Evolutionary conservation across 1,140 invertebrate species (phyloP).

Genomic region (Thaumetopoea pityocampa): DNA sequence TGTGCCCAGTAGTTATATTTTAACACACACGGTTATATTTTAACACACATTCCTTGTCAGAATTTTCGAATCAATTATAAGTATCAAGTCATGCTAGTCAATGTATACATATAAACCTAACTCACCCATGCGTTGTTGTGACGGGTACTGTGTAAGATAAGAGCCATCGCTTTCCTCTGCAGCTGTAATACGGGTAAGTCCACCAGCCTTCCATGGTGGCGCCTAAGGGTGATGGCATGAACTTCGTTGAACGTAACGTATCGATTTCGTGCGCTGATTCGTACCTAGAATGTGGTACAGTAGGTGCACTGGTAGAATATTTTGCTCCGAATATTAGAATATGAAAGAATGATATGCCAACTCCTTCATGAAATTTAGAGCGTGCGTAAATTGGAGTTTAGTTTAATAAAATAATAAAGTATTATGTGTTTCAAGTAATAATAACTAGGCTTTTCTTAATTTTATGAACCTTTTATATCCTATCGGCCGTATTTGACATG

Average conservation of each 20-base stretch:
- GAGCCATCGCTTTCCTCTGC: constrained; percentile 82
- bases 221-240: constrained; percentile 80
- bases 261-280: constrained; percentile 61
- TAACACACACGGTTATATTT: too few relatives aligned
- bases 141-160: constrained; percentile 87
- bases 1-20: too few relatives aligned
- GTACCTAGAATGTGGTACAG: constrained; percentile 46
- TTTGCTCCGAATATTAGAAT: too few relatives aligned
- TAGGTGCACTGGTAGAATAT: not conserved
- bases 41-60: too few relatives aligned
- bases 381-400: too few relatives aligned
- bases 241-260: constrained; percentile 81
- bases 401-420: too few relatives aligned
- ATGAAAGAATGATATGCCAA: not conserved
- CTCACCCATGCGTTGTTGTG: constrained; percentile 77
- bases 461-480: too few relatives aligned
- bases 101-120: not conserved
- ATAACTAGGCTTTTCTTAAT: too few relatives aligned
- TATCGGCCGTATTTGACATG: too few relatives aligned
- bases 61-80: too few relatives aligned
- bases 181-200: constrained; percentile 89
- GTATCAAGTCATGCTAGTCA: not conserved
- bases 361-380: too few relatives aligned
- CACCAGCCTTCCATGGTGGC: constrained; percentile 85
- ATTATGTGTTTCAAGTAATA: too few relatives aligned